Conservation (phyloP, 1,140 invertebrate genomes). For the Amyelois transitella region DNA sequence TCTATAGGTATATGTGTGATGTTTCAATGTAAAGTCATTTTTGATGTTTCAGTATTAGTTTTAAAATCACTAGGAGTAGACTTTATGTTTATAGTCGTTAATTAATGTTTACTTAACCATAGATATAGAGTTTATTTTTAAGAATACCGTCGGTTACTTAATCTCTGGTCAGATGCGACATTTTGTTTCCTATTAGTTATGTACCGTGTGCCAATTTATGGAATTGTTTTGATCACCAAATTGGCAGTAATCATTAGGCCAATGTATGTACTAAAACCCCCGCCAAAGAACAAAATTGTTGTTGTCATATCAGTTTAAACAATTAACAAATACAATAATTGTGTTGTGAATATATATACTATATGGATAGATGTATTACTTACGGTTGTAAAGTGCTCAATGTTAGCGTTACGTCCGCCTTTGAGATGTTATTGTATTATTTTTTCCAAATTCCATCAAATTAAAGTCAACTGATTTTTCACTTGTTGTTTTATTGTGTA, state of each 20-base stretch:
- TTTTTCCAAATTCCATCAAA: conserved; percentile 56
- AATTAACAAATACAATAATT: conserved; percentile 30
- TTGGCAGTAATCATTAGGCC: conserved; percentile 11
- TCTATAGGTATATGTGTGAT: conserved; percentile 27
- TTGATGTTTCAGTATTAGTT: conserved; percentile 62
- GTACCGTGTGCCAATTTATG: conserved; percentile 25
- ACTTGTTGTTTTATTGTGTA: conserved; percentile 25
- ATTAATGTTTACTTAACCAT: conserved; percentile 57
- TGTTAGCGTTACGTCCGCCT: conserved; percentile 39
- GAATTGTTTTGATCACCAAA: conserved; percentile 3
- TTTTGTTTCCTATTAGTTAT: conserved; percentile 13
- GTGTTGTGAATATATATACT: conserved; percentile 59
- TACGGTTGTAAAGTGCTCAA: conserved; percentile 47
- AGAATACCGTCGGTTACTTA: conserved; percentile 45
- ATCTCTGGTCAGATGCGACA: conserved; percentile 10
- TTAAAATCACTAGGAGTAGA: conserved; percentile 59
- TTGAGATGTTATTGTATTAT: conserved; percentile 46
- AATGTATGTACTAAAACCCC: conserved; percentile 5
- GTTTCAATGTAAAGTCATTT: conserved; percentile 44
- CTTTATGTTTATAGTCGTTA: conserved; percentile 68
- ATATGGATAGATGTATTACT: conserved; percentile 24
- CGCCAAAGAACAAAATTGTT: conserved; percentile 34
- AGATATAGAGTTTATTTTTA: conserved; percentile 49
- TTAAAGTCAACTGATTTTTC: conserved; percentile 56
- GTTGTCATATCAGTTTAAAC: conserved; percentile 28